Evolutionary conservation across 1,140 invertebrate species (phyloP), one percentile per base, ranked within the genome.

Genomic region (Brachionus plicatilis): DNA sequence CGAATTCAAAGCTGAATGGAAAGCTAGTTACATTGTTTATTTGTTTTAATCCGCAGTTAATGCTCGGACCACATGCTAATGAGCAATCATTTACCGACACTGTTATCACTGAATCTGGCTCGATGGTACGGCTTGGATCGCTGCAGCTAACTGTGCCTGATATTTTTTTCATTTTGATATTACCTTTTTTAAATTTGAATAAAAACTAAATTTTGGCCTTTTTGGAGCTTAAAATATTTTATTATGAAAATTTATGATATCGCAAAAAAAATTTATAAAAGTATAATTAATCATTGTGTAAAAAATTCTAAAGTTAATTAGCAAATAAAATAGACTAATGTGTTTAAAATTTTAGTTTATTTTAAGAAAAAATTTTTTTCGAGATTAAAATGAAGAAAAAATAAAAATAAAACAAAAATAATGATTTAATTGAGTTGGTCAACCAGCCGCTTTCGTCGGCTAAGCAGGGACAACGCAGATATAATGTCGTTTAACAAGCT

Each of bases 401-500:
- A 72, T 12, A 41, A 72, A 17, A 17, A 9, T 8, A 72, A 72
- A 72, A 72, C 11, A 72, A 41, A 43, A 41, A 68, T 8, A 68
- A 33, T 41, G 33, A 68, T 68, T 41, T 72, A 72, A 72, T 72
- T 72, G 2, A 72, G 65, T 4, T 8, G 14, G 7, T 72, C 72
- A 1, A 20, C 41, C 24, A 45, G 27, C 47, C 43, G 14, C 27
- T 50, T 76, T 47, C 45, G 41, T 12, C 72, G 43, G 17, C 43
- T 76, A 29, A 76, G 72, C 8, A 76, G 1, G 6, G 72, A 76
- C 43, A 76, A 33, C 17, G 72, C 72, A 2, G 72, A 76, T 9
- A 76, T 76, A 27, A 76, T 76, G 27, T 76, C 72, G 33, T 76
- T 76, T 50, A 76, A 50, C 27, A 76, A 50, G 47, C 72, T 76